These are phyloP conservation scores for Ctenicera cuprea DNA, from an alignment of 2,888 invertebrate genomes.

Conservation along the genomic window DNA sequence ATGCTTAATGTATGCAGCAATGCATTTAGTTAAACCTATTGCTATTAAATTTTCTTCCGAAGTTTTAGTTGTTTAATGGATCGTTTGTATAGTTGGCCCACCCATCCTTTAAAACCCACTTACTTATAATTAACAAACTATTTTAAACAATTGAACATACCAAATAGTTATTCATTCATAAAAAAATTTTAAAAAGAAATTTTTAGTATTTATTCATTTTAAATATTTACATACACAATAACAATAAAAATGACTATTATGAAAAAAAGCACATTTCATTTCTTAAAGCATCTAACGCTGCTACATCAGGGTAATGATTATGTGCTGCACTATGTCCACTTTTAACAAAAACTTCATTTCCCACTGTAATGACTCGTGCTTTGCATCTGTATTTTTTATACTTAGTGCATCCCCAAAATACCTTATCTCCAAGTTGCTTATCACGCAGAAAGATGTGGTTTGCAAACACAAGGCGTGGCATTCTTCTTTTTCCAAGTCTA, in stretches of 20 bases:
- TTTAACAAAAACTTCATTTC: neutral
- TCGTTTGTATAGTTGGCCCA: no score
- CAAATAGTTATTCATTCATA: no score
- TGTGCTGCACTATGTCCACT: neutral
- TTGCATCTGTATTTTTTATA: conserved; percentile 56
- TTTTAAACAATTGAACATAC: no score
- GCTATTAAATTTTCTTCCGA: no score
- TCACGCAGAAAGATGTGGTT: conserved; percentile 55
- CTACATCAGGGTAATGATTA: conserved; percentile 9
- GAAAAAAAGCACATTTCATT: neutral
- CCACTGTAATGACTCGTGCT: conserved; percentile 56
- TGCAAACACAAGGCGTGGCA: conserved; percentile 49
- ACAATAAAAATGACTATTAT: neutral
- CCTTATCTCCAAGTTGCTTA: conserved; percentile 50
- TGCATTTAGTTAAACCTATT: no score
- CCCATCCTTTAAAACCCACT: no score
- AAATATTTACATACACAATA: neutral
- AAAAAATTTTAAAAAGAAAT: no score
- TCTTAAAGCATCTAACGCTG: neutral
- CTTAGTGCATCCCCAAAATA: conserved; percentile 59
- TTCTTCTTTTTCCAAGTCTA: conserved; percentile 49
- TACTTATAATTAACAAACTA: no score
- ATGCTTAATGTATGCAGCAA: no score
- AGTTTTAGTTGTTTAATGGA: no score
- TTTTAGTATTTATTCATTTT: no score